Conservation (phyloP, 2,113 vertebrate genomes). For the Misgurnus anguillicaudatus region DNA sequence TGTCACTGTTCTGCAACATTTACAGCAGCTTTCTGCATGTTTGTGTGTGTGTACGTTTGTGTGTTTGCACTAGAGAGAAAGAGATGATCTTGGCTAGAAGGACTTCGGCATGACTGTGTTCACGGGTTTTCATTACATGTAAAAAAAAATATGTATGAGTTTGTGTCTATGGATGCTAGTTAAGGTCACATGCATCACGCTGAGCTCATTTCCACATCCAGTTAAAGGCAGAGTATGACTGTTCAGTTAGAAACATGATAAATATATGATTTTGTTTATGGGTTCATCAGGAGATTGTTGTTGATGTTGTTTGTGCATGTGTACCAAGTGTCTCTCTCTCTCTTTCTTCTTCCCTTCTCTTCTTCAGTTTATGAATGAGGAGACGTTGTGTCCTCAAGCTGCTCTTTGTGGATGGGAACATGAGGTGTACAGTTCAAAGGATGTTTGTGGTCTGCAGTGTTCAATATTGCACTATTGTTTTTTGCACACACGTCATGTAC, state of each 20-base stretch:
- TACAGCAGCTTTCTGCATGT: not conserved
- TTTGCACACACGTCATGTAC: constrained; percentile 39
- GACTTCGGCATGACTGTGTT: not conserved
- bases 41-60: not conserved
- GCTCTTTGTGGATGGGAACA: constrained; percentile 22
- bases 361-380: not conserved
- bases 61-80: not conserved
- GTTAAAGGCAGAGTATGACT: constrained; percentile 27
- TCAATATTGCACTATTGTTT: constrained; percentile 30
- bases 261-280: not conserved
- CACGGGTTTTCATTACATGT: not conserved
- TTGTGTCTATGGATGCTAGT: constrained; percentile 7
- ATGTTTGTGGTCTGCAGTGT: constrained; percentile 42
- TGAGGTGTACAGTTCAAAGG: constrained; percentile 45
- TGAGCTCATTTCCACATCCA: constrained; percentile 24
- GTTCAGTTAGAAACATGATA: constrained; percentile 8
- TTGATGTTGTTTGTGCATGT: not conserved
- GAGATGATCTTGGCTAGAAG: not conserved
- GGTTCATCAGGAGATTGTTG: not conserved
- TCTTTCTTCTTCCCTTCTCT: not conserved
- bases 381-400: not conserved
- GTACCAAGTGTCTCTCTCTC: not conserved
- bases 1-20: no score
- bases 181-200: constrained; percentile 33
- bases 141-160: not conserved